phyloP scores from a whole-genome alignment of 2,888 invertebrate genomes.

The Taenaris catops region DNA sequence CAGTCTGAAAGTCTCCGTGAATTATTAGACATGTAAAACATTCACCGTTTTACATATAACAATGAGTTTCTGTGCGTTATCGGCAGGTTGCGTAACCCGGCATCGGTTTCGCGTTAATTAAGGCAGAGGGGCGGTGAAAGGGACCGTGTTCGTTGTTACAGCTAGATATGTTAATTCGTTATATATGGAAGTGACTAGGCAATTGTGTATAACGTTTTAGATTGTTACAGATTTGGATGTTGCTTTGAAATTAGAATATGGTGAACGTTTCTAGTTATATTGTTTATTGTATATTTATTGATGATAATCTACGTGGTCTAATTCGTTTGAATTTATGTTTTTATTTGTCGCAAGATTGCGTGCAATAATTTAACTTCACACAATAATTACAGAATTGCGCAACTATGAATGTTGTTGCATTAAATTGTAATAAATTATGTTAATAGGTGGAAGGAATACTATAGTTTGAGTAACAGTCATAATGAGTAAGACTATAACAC shows the following conservation, averaged over 20 bases:
- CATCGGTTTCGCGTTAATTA: slow-evolving; percentile 26
- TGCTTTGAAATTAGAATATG: slow-evolving; percentile 3
- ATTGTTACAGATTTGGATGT: slow-evolving; percentile 8
- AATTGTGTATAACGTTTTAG: slow-evolving; percentile 6
- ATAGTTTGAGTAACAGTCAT: too few relatives aligned
- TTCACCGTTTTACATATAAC: slow-evolving; percentile 8
- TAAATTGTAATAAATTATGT: too few relatives aligned
- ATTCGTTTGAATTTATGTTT: too few relatives aligned
- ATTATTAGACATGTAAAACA: slow-evolving; percentile 9
- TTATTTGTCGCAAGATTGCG: too few relatives aligned
- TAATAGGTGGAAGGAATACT: too few relatives aligned
- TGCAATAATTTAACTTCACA: too few relatives aligned
- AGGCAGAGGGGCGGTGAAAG: slow-evolving; percentile 31
- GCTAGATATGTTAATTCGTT: slow-evolving; percentile 19
- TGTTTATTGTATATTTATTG: too few relatives aligned
- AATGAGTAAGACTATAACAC: too few relatives aligned
- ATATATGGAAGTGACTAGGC: slow-evolving; percentile 26
- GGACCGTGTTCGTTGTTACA: slow-evolving; percentile 20
- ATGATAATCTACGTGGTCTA: too few relatives aligned
- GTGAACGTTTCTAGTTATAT: slow-evolving; percentile 1
- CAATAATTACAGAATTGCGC: too few relatives aligned
- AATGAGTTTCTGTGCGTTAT: slow-evolving; percentile 18
- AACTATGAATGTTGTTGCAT: too few relatives aligned
- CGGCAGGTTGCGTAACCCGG: slow-evolving; percentile 18
- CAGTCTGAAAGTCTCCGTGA: slow-evolving; percentile 3